Evolutionary conservation across 2,888 invertebrate genomes (phyloP).

Genomic region (Nysson spinosus): DNA sequence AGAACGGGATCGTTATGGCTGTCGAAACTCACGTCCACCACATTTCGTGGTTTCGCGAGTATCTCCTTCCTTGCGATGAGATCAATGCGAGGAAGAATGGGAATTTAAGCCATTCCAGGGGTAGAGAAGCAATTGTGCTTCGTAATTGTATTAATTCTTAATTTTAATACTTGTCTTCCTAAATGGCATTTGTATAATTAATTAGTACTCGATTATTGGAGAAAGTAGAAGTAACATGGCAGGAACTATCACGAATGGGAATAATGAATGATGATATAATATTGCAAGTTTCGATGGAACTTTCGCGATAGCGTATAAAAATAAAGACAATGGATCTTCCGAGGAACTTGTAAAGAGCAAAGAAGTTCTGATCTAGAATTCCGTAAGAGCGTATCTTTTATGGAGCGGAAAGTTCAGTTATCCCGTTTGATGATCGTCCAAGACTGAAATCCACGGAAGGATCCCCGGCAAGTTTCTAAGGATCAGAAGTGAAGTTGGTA

Average conservation of each 20-base stretch:
- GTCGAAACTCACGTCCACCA: slow-evolving; percentile 44
- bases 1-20: slow-evolving; percentile 61
- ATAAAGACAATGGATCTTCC: no score
- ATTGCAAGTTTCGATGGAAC: no score
- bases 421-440: neutral
- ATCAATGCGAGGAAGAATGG: neutral
- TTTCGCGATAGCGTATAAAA: no score
- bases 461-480: neutral
- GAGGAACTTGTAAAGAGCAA: neutral
- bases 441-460: neutral
- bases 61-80: slow-evolving; percentile 22
- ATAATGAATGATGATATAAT: no score
- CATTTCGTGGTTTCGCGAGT: slow-evolving; percentile 39
- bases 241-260: no score
- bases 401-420: neutral
- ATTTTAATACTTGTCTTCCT: no score
- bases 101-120: neutral
- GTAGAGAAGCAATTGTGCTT: no score
- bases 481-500: slow-evolving; percentile 1
- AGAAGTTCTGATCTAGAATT: neutral
- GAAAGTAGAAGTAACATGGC: no score
- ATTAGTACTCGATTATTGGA: no score
- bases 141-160: no score
- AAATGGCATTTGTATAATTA: no score
- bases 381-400: neutral